Base-by-base conservation (phyloP, 2,888 invertebrate genomes). In the Melanostoma mellinum region DNA sequence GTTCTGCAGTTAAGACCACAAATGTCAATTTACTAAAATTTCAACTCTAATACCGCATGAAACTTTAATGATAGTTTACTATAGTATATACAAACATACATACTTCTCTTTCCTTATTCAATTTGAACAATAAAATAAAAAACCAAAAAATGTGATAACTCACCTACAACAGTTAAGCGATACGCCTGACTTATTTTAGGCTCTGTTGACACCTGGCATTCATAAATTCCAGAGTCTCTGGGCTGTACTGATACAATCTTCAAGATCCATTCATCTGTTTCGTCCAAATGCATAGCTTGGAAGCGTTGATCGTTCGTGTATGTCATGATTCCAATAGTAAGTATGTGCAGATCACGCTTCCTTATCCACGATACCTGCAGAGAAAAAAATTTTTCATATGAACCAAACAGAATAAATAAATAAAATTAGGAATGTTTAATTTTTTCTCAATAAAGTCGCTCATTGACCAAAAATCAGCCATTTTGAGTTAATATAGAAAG, bases 361-460 rank as follows among this genome's bases (percentile, higher is more conserved):
- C 97, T 93, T 87, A 96, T 96, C 96, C 96, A 96, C 8, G 96
- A 96, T 9, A 97, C 95, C 95, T 95, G 53, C 6, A 44, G 65
- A 48, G 32, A 71, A 72, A 33, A 58, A n/a, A 67, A 44, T 48
- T 48, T 1, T 46, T 9, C 8, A 3, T 44, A 3, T 6, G 44
- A 40, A 30, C 46, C 4, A 42, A 38, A 38, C n/a, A 32, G 10
- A 20, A 50, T n/a, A 56, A 10, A 58, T 2, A 10, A 35, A 3
- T 10, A 30, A 69, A 42, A 61, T 10, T 6, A 38, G 6, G 30
- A 38, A 20, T 2, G 6, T 36, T 20, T 20, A 20, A 20, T 0
- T 0, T 20, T 20, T 20, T 20, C 20, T 20, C 20, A 20, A 20
- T 20, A 20, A 20, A 20, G 20, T 20, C 20, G 20, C 20, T 20